Evolutionary conservation across 2,888 invertebrate species (phyloP), one percentile per base, ranked within the genome.

Genomic region (Lycocerus yunnanus): DNA sequence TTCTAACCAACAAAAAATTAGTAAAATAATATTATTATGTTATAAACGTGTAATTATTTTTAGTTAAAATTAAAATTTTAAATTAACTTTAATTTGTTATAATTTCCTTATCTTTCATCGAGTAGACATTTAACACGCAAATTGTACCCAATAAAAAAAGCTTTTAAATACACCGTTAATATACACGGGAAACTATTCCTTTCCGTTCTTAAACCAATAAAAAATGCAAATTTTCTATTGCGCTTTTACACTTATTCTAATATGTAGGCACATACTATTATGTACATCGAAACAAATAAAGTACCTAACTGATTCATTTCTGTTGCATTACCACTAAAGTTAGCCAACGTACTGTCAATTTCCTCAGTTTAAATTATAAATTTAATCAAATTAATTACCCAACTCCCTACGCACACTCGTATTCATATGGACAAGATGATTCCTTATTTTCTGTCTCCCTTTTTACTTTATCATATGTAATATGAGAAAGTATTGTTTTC

Each of bases 181-280:
- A 63, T 18, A 69, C 61, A 60, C 60, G 27, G 60, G 24, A 69
- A 69, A 69, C 43, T 16, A 16, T 9, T 5, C 3, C 5, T 18
- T 69, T 69, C 69, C 69, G 69, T 69, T 63, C 61, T 63, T 63
- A 69, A 27, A 69, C 15, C 43, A 15, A 15, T 66, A 13, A 59
- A 69, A 43, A 20, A 27, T 61, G 61, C 18, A n/a, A 68, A 68
- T 68, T 21, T 68, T 20, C 68, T 8, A 15, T 58, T 60, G 24
- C 61, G n/a, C n/a, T 18, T 61, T 61, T 18, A 61, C 20, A 18
- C 18, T n/a, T n/a, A 24, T 24, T 24, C 2, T 24, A 24, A 16
- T 63, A 63, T 13, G 27, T 27, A 18, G 9, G 15, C 15, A 59
- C 59, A n/a, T n/a, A n/a, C n/a, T n/a, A 15, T 14, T 21, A 21